A percentile compares a stretch with the other conserved stretches of the same genome.
Conservation (phyloP, 2,888 invertebrate species). For the Cryptocephalus primarius region DNA sequence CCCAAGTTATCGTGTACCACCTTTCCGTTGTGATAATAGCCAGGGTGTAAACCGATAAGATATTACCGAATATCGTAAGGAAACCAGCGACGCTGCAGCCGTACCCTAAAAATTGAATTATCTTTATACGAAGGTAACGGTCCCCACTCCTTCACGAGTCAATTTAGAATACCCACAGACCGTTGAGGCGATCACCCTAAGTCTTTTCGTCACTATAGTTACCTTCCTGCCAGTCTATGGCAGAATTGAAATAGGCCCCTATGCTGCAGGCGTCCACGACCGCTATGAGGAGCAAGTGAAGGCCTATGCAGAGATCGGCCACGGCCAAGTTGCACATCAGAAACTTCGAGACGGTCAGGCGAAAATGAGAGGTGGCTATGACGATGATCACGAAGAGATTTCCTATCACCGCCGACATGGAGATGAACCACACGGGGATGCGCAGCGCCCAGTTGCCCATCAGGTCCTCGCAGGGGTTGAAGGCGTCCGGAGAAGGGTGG, state of each 20-base stretch:
- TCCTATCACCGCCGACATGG: constrained; percentile 50
- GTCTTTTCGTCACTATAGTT: constrained; percentile 6
- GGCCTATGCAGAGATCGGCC: constrained; percentile 57
- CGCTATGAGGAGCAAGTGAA: constrained; percentile 51
- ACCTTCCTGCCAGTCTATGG: constrained; percentile 58
- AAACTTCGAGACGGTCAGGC: constrained; percentile 44
- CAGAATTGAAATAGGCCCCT: constrained; percentile 55
- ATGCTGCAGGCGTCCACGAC: constrained; percentile 51
- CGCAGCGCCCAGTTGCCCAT: constrained; percentile 48
- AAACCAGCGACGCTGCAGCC: constrained; percentile 56
- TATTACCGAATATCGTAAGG: constrained; percentile 51
- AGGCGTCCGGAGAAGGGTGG: constrained; percentile 47
- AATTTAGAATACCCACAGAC: too few species aligned
- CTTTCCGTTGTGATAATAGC: constrained; percentile 54
- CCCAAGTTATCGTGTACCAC: constrained; percentile 48
- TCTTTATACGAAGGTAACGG: too few species aligned
- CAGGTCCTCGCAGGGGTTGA: constrained; percentile 55
- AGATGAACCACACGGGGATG: constrained; percentile 50
- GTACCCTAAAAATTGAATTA: constrained; percentile 30
- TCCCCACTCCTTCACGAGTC: too few species aligned
- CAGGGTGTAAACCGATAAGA: constrained; percentile 55
- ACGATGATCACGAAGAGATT: constrained; percentile 54
- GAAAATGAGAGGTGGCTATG: constrained; percentile 38
- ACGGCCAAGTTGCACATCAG: constrained; percentile 57
- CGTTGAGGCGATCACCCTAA: too few species aligned